Evolutionary conservation across 1,140 invertebrate species (phyloP).

Genomic region (Euura lappo): DNA sequence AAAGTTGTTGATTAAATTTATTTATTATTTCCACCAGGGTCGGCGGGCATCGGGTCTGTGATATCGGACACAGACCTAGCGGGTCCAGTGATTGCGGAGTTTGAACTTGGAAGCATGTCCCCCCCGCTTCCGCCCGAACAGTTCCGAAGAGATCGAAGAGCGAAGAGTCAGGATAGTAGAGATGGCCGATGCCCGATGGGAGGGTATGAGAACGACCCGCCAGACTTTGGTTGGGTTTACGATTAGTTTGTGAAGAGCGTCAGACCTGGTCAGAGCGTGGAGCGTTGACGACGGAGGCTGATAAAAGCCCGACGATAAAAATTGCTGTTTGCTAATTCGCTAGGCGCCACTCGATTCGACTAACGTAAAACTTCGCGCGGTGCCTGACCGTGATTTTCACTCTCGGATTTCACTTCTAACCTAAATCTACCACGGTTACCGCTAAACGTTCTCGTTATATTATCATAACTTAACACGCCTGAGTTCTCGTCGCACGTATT

Average conservation of each 20-base stretch:
- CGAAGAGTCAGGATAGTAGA: too few relatives aligned
- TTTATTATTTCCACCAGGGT: too few relatives aligned
- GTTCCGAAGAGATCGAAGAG: too few relatives aligned
- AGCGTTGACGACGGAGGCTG: conserved; percentile 2
- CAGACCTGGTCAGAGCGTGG: too few relatives aligned
- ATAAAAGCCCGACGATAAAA: not conserved
- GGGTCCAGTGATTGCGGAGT: too few relatives aligned
- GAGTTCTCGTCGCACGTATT: not conserved
- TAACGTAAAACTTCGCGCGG: not conserved
- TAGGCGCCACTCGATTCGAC: not conserved
- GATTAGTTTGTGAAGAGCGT: not conserved
- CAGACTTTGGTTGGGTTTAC: not conserved
- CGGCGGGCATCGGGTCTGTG: too few relatives aligned
- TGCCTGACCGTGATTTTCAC: conserved; percentile 52
- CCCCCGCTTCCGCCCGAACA: too few relatives aligned
- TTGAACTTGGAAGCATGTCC: too few relatives aligned
- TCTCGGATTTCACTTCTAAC: conserved; percentile 57
- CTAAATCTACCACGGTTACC: conserved; percentile 41
- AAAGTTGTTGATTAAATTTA: too few relatives aligned
- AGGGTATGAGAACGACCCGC: not conserved
- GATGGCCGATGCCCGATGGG: not conserved
- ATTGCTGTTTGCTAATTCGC: not conserved
- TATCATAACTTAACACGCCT: not conserved
- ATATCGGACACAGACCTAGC: too few relatives aligned
- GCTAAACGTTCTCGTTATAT: not conserved